These are phyloP conservation scores for Heliconius hermathena DNA, from an alignment of 1,140 invertebrate genomes.

Conservation along the genomic window DNA sequence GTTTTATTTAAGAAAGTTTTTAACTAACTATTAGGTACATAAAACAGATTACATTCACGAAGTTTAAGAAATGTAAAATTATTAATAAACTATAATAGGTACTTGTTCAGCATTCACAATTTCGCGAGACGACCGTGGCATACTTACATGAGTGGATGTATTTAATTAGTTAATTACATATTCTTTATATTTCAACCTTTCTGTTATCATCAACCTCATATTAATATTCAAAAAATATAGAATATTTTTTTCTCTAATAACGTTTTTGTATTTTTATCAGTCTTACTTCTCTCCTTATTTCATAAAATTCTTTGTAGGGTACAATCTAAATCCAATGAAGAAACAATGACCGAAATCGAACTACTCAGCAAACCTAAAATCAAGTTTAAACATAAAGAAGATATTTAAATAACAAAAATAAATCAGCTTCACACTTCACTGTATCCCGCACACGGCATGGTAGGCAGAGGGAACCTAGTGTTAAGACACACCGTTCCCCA, in stretches of 20 bases:
- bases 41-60: background rate
- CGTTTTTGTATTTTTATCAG: too few relatives aligned
- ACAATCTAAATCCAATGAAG: too few relatives aligned
- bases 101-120: background rate
- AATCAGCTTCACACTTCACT: too few relatives aligned
- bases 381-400: too few relatives aligned
- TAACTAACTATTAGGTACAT: background rate
- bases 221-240: background rate
- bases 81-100: background rate
- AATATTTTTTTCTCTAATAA: background rate
- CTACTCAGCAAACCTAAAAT: too few relatives aligned
- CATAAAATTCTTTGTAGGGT: too few relatives aligned
- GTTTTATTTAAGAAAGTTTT: background rate
- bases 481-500: too few relatives aligned
- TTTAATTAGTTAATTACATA: slow-evolving; percentile 6
- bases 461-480: too few relatives aligned
- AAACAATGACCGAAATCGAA: too few relatives aligned
- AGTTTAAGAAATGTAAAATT: slow-evolving; percentile 5
- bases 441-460: too few relatives aligned
- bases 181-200: slow-evolving; percentile 5
- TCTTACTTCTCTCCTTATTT: too few relatives aligned
- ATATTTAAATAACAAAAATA: too few relatives aligned
- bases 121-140: slow-evolving; percentile 12
- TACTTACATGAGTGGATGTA: background rate
- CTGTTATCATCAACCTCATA: slow-evolving; percentile 4